Evolutionary conservation across 1,140 invertebrate genomes (phyloP).

Genomic region (Mactra quadrangularis): DNA sequence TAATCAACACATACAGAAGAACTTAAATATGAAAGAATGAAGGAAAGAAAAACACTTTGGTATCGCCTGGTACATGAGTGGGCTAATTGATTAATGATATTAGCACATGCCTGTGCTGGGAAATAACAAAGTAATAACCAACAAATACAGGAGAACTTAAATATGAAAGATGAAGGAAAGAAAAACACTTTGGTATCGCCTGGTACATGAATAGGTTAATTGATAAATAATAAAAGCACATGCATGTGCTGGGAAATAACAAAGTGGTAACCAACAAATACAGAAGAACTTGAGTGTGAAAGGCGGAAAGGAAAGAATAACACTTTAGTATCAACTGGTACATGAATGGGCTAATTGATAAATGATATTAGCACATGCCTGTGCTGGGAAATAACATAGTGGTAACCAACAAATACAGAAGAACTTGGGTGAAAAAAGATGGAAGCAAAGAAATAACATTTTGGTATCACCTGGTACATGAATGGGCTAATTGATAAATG

Average conservation of each 20-base stretch:
- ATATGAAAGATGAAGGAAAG: neutral
- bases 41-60: no score
- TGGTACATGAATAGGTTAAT: no score
- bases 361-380: constrained; percentile 6
- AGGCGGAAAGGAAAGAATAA: neutral
- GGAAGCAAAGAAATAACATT: neutral
- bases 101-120: neutral
- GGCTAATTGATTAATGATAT: neutral
- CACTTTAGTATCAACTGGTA: constrained; percentile 1
- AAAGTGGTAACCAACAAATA: no score
- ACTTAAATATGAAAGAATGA: no score
- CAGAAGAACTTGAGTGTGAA: no score
- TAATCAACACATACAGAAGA: no score
- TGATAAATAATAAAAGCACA: constrained; percentile 10
- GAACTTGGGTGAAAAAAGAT: neutral
- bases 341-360: constrained; percentile 1
- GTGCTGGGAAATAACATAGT: constrained; percentile 19
- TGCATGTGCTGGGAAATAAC: constrained; percentile 30
- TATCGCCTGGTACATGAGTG: no score
- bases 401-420: no score
- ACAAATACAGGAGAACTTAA: no score
- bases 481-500: constrained; percentile 1
- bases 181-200: neutral
- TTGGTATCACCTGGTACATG: constrained; percentile 13
- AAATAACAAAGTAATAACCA: no score